phyloP scores from a whole-genome alignment of 2,888 invertebrate genomes.

The Zele albiditarsus region DNA sequence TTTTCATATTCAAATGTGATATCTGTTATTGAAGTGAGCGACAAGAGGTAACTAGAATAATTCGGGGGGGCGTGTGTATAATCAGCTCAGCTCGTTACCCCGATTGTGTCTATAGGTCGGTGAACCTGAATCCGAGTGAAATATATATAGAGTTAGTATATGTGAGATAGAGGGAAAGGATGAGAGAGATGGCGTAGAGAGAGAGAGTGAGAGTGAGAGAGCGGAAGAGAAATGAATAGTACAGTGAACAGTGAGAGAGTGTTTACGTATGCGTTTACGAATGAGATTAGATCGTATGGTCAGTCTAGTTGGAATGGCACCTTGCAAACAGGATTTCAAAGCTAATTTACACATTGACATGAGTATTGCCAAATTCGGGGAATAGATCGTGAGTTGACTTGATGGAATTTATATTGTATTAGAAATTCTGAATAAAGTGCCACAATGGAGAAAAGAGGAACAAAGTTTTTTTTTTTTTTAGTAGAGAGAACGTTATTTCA shows the following conservation, averaged over 20 bases:
- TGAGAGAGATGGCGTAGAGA: neutral
- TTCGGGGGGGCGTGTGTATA: slow-evolving; percentile 19
- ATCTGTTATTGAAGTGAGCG: too few species aligned
- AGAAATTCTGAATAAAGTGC: too few species aligned
- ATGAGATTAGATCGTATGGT: slow-evolving; percentile 63
- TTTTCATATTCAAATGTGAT: neutral
- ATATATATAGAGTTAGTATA: neutral
- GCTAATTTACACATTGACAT: slow-evolving; percentile 31
- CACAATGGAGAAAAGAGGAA: too few species aligned
- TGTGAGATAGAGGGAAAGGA: neutral
- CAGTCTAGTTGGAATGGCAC: slow-evolving; percentile 51
- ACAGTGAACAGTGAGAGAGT: slow-evolving; percentile 18
- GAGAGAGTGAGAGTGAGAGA: slow-evolving; percentile 1
- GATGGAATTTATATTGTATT: neutral
- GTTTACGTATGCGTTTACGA: slow-evolving; percentile 55
- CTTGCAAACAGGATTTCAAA: slow-evolving; percentile 54
- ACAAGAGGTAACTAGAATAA: slow-evolving; percentile 6
- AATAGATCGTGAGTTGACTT: neutral
- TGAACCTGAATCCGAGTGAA: slow-evolving; percentile 48
- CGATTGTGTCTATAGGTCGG: slow-evolving; percentile 53
- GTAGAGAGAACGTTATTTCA: too few species aligned
- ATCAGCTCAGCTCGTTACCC: slow-evolving; percentile 29
- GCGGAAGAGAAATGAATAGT: neutral
- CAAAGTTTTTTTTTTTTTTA: too few species aligned
- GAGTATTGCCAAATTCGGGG: neutral